Base-by-base conservation (phyloP, 2,888 invertebrate species). In the Cistogaster globosa region DNA sequence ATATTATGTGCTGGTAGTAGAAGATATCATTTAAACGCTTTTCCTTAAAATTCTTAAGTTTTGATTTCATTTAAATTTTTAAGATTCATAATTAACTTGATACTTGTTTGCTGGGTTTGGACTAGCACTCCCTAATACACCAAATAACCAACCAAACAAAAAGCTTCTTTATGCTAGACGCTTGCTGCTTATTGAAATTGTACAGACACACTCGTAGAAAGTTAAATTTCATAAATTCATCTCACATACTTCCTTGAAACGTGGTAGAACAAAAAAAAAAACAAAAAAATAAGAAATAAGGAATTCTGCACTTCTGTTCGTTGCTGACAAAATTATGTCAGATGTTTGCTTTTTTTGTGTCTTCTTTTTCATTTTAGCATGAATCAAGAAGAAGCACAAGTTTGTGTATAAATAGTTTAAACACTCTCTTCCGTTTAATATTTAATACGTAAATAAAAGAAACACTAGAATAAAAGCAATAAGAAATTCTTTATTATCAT, bases 181-280 rank as follows among this genome's bases (percentile, higher is more conserved):
- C n/a, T 26, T 4, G 1, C 26, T 26, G 26, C 26, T 26, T 26
- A 4, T 26, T 55, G 22, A 69, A 69, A 69, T 67, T 9, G 22
- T 11, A 58, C 26, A 26, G 8, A 57, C 26, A 18, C 8, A 18
- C 9, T 18, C 4, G 20, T 53, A 18, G 5, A 63, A 60, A 69
- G 20, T 75, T 63, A 57, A 60, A 68, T 81, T 81, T 82, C 63
- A 63, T 51, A 65, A 63, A 82, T 71, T 82, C 76, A 76, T 71
- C 63, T 76, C 82, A 76, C 76, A 82, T 42, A 76, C 63, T 76
- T 76, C 76, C 63, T 63, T 81, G 45, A 82, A 75, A 82, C 57
- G 76, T 76, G 79, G 14, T 51, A 76, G 63, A 42, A 62, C 53
- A 51, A 68, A 76, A 76, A 11, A 63, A 65, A 4, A 36, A 36